Base-by-base conservation (phyloP, 2,113 vertebrate genomes). In the Reinhardtius hippoglossoides region DNA sequence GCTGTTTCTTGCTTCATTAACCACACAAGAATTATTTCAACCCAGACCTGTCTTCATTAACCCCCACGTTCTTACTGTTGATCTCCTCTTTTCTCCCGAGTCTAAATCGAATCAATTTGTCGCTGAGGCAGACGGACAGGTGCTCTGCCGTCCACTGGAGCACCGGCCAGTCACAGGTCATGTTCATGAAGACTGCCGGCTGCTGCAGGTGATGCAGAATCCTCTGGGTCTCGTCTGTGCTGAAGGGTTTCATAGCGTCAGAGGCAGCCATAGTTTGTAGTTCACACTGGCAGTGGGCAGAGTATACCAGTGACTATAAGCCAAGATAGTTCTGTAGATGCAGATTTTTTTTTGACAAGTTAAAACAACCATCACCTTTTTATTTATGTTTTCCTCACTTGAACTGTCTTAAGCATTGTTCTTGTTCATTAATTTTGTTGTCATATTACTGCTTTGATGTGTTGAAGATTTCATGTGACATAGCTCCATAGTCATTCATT, bases 111-210 rank as follows among this genome's bases (percentile, higher is more conserved):
- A 98, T 72, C 10, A 12, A 74, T 83, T 92, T 96, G 85, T 93
- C 93, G 31, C 63, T 78, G 14, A 98, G 89, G 61, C 95, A 10
- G 0, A 58, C 10, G 5, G 95, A 94, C 74, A 99, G 94, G 67
- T 95, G 85, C 67, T 95, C 73, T 1, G 71, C 94, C 5, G 94
- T 95, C 98, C 98, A 99, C 20, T 50, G 83, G 46, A 92, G 90
- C n/a, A 91, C 95, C 42, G 96, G 97, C 98, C 98, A 99, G 81
- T 94, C 91, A 0, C 66, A 83, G 67, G 78, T 95, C 97, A 98
- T 98, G 86, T 95, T 92, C 75, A 86, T 89, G 92, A 99, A 98
- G 59, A 99, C 84, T 3, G 95, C 95, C 1, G 98, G 98, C 42
- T 94, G 94, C 83, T 94, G 92, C 52, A 97, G 89, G 77, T 89